Percentiles rank a stretch among this genome's conserved stretches.
These are phyloP conservation scores for Oenanthe oenanthe DNA, from an alignment of 2,113 vertebrate species.

Conservation along the genomic window DNA sequence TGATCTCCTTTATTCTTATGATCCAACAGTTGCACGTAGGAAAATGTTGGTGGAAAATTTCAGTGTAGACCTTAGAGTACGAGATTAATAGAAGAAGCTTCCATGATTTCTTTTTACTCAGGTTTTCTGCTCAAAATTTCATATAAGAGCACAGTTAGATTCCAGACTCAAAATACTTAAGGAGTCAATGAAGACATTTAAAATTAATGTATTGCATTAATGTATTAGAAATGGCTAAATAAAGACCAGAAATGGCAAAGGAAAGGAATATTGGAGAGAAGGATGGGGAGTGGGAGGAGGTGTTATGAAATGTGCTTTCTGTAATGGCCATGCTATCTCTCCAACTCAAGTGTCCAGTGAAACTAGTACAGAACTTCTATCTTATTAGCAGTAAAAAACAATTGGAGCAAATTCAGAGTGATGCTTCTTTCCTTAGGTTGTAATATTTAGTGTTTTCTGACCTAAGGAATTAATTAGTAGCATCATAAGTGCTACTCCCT, in stretches of 20 bases:
- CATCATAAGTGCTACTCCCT: not conserved
- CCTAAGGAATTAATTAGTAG: not conserved
- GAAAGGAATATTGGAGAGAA: not conserved
- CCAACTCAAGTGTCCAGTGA: not conserved
- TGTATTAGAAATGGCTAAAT: not conserved
- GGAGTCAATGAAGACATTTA: not conserved
- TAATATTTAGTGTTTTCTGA: not conserved
- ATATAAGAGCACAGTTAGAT: not conserved
- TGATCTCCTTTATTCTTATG: not conserved
- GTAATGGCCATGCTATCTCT: not conserved
- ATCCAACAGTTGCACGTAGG: not conserved
- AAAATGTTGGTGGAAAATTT: not conserved
- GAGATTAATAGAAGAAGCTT: not conserved
- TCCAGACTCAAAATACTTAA: not conserved
- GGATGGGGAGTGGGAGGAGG: accelerated
- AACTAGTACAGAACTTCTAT: not conserved
- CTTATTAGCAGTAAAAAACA: not conserved
- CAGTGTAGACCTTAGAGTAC: not conserved
- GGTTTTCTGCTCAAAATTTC: not conserved
- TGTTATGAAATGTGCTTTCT: not conserved
- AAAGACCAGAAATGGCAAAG: not conserved
- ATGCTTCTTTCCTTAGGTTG: not conserved
- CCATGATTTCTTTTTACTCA: not conserved
- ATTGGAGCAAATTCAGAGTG: not conserved
- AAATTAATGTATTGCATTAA: not conserved